Evolutionary conservation across 2,797 vertebrate species (phyloP), one percentile per base, ranked within the genome.

Genomic region (Pangasius mekongensis): DNA sequence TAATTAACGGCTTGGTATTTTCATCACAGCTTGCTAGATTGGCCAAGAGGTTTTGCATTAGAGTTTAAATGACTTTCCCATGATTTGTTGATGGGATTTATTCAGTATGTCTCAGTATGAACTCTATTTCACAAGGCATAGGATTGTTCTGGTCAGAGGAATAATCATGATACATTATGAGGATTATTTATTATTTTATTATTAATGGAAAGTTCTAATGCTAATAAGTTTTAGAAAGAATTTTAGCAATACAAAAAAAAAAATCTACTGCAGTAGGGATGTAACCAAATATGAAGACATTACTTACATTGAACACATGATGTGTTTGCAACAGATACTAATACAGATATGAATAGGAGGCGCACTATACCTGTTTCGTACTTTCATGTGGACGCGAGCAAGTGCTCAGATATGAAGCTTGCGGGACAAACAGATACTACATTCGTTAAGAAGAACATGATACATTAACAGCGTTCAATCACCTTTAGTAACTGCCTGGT

Each of bases 1-100:
- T 96, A 96, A 96, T 96, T 95, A 95, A 91, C 90, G 87, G 73
- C 90, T 73, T 89, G 90, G 94, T 94, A 94, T 93, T 91, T 95
- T 93, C 88, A 73, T 93, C 87, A 91, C 86, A 92, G 92, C 88
- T 89, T 84, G 87, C 33, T 87, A 87, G 89, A 90, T 88, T 84
- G 87, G 88, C 84, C 81, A 47, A 84, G 88, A 89, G 88, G 80
- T 87, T 88, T 85, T 58, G 83, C 77, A 47, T 84, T 58, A 84
- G 86, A 73, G 84, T 78, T 76, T 85, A 84, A 89, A 85, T 86
- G 89, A 74, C 73, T 78, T 88, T 82, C 90, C 87, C 78, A 56
- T 86, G 88, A 89, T 74, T 83, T 58, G 73, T 83, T 39, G 60
- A 80, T 3, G 81, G 20, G 73, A 90, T 84, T 91, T 83, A 85